Percentiles rank a stretch among this genome's conserved stretches.
Conservation (phyloP, 2,113 vertebrate species). For the Cebus imitator region DNA sequence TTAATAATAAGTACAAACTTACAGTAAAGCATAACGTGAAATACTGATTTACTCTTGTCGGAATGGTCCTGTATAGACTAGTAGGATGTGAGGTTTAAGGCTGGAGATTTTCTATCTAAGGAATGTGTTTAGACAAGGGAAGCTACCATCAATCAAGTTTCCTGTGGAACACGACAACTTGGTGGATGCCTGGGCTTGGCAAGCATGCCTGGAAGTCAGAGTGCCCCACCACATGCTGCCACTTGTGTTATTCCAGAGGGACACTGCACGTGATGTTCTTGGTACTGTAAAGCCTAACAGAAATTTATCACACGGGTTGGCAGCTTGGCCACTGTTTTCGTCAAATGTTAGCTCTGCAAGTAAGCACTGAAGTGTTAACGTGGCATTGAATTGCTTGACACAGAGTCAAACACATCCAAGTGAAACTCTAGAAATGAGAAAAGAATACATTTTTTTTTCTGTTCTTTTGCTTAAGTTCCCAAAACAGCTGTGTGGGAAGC, state of each 20-base stretch:
- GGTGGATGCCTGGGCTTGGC: not conserved
- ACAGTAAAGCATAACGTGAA: not conserved
- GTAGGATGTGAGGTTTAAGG: not conserved
- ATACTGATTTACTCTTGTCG: slow-evolving; percentile 40
- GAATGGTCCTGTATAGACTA: not conserved
- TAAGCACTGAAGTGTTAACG: not conserved
- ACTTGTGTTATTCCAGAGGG: not conserved
- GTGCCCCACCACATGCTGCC: not conserved
- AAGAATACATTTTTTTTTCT: not conserved
- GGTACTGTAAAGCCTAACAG: not conserved
- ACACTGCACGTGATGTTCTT: accelerated
- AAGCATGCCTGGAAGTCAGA: not conserved
- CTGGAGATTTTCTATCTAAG: not conserved
- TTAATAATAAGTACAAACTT: slow-evolving; percentile 61
- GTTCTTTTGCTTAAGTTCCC: slow-evolving; percentile 23
- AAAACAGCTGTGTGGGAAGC: slow-evolving; percentile 36
- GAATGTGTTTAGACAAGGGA: not conserved
- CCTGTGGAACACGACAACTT: not conserved
- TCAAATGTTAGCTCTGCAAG: not conserved
- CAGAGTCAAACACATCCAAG: slow-evolving; percentile 23
- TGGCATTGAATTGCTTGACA: not conserved
- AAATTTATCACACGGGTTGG: not conserved
- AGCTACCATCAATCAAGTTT: not conserved
- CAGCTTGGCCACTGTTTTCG: not conserved
- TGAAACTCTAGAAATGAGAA: not conserved